Evolutionary conservation across 1,140 invertebrate genomes (phyloP).

Genomic region (Trichonephila inaurata): DNA sequence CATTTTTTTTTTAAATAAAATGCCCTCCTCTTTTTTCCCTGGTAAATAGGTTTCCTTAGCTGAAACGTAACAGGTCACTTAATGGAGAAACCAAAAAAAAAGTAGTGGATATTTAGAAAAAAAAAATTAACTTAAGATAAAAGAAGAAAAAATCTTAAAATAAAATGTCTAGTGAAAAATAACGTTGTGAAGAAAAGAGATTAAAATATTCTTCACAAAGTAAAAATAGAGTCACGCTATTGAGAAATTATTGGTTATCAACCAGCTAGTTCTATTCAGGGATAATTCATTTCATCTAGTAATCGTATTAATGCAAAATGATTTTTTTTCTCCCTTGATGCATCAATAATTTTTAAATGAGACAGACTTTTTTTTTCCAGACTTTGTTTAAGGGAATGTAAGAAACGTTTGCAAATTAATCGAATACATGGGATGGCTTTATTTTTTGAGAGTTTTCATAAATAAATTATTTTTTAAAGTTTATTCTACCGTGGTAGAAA

Average conservation of each 20-base stretch:
- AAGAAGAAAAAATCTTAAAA: constrained; percentile 43
- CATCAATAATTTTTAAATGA: constrained; percentile 14
- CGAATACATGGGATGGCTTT: constrained; percentile 16
- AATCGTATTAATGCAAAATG: constrained; percentile 56
- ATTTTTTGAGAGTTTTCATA: background rate
- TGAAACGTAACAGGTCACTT: constrained; percentile 60
- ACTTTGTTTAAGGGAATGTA: background rate
- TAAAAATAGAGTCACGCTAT: constrained; percentile 61
- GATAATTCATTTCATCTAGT: constrained; percentile 63
- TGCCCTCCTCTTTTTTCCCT: background rate
- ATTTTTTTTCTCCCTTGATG: constrained; percentile 6
- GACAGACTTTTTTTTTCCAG: background rate
- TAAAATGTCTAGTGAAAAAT: constrained; percentile 53
- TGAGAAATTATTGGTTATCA: constrained; percentile 72
- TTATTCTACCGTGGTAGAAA: background rate
- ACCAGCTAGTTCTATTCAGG: background rate
- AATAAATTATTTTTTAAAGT: background rate
- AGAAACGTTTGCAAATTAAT: constrained; percentile 1
- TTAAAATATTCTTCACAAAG: constrained; percentile 45
- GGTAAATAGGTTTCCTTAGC: constrained; percentile 35
- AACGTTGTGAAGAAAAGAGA: constrained; percentile 21
- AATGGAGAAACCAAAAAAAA: constrained; percentile 5
- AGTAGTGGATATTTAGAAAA: constrained; percentile 11
- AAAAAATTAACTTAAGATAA: background rate
- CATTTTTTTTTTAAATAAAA: background rate